Evolutionary conservation across 2,888 invertebrate species (phyloP), one percentile per base, ranked within the genome.

Genomic region (Stratiomys singularior): DNA sequence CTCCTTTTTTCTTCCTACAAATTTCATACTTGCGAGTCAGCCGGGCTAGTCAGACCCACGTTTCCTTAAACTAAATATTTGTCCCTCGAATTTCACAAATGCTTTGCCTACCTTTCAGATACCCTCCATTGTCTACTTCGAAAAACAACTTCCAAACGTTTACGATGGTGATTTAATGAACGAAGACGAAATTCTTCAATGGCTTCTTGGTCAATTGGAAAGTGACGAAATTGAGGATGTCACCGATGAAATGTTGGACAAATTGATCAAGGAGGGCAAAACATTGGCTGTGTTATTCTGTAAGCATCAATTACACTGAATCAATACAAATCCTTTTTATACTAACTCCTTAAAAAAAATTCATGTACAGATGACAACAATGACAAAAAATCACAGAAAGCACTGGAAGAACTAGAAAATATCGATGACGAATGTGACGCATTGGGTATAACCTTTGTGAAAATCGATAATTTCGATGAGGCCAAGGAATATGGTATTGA

Each of bases 171-270:
- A 96, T 86, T 89, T 96, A 82, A 94, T 94, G 86, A 93, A 95
- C 85, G 96, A 96, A 88, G 95, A 96, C 83, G 93, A 95, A 85
- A 94, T 96, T 82, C 88, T 96, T 76, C 94, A 94, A 84, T 96
- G 96, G 96, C 88, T 96, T 46, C 90, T 96, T 79, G 92, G 92
- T 80, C 96, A 96, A 87, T 89, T 96, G 81, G 96, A 96, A 85
- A 94, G 93, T 83, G 96, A 97, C 86, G 96, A 96, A 89, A 97
- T 97, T 82, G 96, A 97, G 89, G 96, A 97, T 87, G 94, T 97
- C 63, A 96, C 96, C 69, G 96, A 96, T 87, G 96, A 96, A 88
- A 96, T 96, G 95, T 89, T 97, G 82, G 96, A 96, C 85, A 93
- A 93, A 85, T 90, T 97, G 81, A 92, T 97, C 81, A 94, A 94